Evolutionary conservation across 2,888 invertebrate species (phyloP).

Genomic region (Sminthurinus aureus): DNA sequence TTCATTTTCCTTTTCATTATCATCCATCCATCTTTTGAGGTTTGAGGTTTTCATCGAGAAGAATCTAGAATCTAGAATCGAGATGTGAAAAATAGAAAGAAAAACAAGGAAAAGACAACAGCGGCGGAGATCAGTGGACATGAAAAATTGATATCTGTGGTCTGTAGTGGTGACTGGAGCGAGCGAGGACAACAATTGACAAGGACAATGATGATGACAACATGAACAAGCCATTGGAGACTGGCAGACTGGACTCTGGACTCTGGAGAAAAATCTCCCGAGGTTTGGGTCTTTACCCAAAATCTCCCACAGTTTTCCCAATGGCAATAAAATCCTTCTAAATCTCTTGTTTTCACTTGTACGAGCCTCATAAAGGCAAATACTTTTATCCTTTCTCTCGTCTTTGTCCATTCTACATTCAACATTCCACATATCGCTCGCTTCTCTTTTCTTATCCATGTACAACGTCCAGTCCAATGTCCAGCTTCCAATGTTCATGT

Average conservation of each 20-base stretch:
- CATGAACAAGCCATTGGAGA: neutral
- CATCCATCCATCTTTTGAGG: no score
- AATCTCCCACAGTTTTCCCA: neutral
- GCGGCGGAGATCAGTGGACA: no score
- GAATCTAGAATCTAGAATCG: no score
- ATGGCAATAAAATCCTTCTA: slow-evolving; percentile 8
- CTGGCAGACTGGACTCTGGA: no score
- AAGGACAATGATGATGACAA: neutral
- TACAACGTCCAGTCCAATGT: neutral
- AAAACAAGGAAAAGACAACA: no score
- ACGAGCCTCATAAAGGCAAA: slow-evolving; percentile 22
- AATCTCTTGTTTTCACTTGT: neutral
- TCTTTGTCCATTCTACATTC: neutral
- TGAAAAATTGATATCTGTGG: no score
- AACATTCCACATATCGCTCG: no score
- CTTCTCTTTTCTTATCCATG: neutral
- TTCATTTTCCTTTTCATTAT: no score
- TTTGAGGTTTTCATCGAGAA: no score
- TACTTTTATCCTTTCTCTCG: slow-evolving; percentile 15
- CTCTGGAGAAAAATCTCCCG: no score
- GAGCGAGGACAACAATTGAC: neutral
- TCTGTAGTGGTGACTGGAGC: no score
- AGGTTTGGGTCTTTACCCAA: neutral
- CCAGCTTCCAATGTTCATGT: neutral
- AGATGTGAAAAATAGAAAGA: no score